Percentiles rank a stretch among this genome's conserved stretches.
These are phyloP conservation scores for Cheilosia soror DNA, from an alignment of 2,888 invertebrate genomes.

Conservation along the genomic window DNA sequence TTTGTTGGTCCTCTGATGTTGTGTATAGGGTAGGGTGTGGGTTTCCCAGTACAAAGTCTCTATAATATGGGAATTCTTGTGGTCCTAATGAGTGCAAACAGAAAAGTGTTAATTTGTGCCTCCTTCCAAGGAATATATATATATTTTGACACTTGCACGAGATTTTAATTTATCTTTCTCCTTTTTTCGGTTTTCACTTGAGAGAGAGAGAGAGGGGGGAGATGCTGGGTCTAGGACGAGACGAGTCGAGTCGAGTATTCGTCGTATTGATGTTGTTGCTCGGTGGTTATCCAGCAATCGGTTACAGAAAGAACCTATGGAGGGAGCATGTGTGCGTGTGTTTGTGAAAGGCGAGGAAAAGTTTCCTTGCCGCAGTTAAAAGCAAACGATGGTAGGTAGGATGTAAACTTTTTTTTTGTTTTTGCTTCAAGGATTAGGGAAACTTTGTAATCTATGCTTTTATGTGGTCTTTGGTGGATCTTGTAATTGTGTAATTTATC, in stretches of 20 bases:
- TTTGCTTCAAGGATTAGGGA: conserved; percentile 33
- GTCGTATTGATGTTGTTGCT: conserved; percentile 28
- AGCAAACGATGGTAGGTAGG: conserved; percentile 18
- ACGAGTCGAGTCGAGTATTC: too few species aligned
- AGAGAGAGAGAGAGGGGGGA: background rate
- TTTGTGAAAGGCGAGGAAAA: conserved; percentile 17
- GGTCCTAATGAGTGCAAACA: conserved; percentile 74
- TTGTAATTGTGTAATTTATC: conserved; percentile 67
- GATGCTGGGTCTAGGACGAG: too few species aligned
- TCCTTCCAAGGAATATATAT: conserved; percentile 58
- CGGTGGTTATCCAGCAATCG: conserved; percentile 7
- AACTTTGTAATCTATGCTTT: conserved; percentile 61
- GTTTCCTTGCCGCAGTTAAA: conserved; percentile 27
- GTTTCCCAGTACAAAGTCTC: conserved; percentile 39
- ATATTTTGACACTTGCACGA: conserved; percentile 67
- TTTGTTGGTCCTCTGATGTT: conserved; percentile 1
- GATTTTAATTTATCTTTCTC: conserved; percentile 45
- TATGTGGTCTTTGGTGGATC: conserved; percentile 59
- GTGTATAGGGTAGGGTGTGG: background rate
- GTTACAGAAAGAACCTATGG: background rate
- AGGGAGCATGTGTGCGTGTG: conserved; percentile 8
- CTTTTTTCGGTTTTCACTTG: conserved; percentile 6
- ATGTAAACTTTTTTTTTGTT: conserved; percentile 27
- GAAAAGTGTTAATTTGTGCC: conserved; percentile 72
- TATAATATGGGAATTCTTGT: conserved; percentile 59